Percentiles rank a stretch among this genome's conserved stretches.
Evolutionary conservation across 2,797 vertebrate species (phyloP).

Genomic region (Discoglossus pictus): DNA sequence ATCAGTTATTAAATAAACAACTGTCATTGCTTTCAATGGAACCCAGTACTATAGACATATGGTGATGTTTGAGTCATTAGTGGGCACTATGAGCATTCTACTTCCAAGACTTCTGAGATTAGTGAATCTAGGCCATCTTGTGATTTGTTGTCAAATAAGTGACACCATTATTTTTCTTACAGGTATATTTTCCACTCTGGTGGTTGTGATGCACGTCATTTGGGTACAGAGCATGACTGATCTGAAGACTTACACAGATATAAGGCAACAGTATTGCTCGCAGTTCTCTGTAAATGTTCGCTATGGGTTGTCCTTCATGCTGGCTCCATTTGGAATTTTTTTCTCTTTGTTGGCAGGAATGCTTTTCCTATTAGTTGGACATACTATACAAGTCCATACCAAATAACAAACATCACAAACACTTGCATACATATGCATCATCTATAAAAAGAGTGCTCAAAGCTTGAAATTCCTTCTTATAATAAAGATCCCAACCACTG

Average conservation of each 20-base stretch:
- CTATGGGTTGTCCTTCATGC: slow-evolving; percentile 93
- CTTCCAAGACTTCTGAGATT: no score
- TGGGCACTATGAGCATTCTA: no score
- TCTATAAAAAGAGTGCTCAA: background rate
- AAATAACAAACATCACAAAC: slow-evolving; percentile 59
- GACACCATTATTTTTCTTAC: slow-evolving; percentile 55
- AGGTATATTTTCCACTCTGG: slow-evolving; percentile 87
- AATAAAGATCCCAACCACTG: slow-evolving; percentile 6
- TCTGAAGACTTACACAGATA: slow-evolving; percentile 73
- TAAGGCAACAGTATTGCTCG: slow-evolving; percentile 73
- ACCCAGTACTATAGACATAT: no score
- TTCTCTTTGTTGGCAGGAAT: slow-evolving; percentile 89
- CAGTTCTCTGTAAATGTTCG: slow-evolving; percentile 74
- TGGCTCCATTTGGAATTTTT: slow-evolving; percentile 87
- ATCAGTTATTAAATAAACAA: no score
- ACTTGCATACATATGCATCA: background rate
- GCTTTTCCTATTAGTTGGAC: slow-evolving; percentile 88
- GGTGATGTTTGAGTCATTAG: no score
- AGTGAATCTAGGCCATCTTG: no score
- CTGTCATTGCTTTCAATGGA: no score
- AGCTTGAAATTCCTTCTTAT: background rate
- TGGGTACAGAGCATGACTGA: slow-evolving; percentile 89
- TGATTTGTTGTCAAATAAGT: no score
- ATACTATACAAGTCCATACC: slow-evolving; percentile 76
- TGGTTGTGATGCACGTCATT: slow-evolving; percentile 89